phyloP scores from a whole-genome alignment of 2,797 vertebrate genomes.

The Chaenodraco wilsoni region DNA sequence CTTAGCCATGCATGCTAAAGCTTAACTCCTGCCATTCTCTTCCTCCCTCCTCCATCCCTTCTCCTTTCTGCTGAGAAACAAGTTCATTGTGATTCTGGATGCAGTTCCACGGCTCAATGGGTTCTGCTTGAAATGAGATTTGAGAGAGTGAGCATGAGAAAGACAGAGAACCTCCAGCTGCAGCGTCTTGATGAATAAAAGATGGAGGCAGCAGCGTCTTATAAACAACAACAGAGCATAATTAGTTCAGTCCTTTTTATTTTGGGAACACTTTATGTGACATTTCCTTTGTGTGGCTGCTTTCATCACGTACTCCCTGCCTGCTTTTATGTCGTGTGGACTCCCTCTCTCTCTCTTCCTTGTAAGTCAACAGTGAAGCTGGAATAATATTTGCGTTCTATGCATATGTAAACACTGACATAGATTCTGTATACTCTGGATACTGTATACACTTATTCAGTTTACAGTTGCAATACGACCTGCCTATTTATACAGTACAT shows the following conservation, averaged over 20 bases:
- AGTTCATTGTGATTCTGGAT: constrained; percentile 81
- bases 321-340: constrained; percentile 53
- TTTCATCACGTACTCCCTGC: constrained; percentile 62
- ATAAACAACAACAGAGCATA: constrained; percentile 80
- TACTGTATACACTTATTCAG: background rate
- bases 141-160: constrained; percentile 73
- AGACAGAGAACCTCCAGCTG: constrained; percentile 72
- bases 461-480: constrained; percentile 5
- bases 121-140: constrained; percentile 82
- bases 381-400: constrained; percentile 48
- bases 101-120: constrained; percentile 73
- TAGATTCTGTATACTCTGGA: constrained; percentile 21
- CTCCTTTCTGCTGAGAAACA: constrained; percentile 62
- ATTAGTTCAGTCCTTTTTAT: constrained; percentile 80
- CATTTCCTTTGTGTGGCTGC: constrained; percentile 73
- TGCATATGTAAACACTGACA: constrained; percentile 52
- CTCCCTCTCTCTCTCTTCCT: constrained; percentile 26
- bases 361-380: constrained; percentile 46
- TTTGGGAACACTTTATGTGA: constrained; percentile 76
- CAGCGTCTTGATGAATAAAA: constrained; percentile 83
- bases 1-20: constrained; percentile 52
- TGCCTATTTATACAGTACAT: background rate
- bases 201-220: constrained; percentile 67
- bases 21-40: constrained; percentile 44
- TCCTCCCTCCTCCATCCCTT: constrained; percentile 20